Evolutionary conservation across 64 coral and sea anemone genomes (phyloP).

Genomic region (Montipora foliosa): DNA sequence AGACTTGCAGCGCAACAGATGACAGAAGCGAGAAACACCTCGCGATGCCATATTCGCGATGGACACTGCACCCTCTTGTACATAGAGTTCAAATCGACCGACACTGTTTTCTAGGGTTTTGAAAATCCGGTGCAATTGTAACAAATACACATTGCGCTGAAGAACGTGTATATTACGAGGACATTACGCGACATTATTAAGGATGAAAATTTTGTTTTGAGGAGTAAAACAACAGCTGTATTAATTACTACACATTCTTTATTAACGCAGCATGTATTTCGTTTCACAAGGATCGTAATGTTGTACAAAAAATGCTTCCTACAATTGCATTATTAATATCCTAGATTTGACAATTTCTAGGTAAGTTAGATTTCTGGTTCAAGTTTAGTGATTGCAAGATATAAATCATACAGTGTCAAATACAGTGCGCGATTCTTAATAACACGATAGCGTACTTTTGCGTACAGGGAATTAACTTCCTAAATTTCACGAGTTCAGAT

Average conservation of each 20-base stretch:
- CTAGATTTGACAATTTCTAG: not conserved
- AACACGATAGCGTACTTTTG: not conserved
- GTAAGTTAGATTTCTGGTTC: not conserved
- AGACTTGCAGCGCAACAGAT: conserved; percentile 40
- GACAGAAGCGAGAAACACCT: not conserved
- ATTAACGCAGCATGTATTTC: not conserved
- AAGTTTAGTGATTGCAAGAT: conserved; percentile 41
- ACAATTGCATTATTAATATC: not conserved
- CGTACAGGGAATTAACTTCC: not conserved
- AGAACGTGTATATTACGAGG: conserved; percentile 9
- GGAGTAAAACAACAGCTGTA: not conserved
- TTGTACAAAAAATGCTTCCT: conserved; percentile 48
- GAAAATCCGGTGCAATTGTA: conserved; percentile 24
- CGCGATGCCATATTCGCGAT: not conserved
- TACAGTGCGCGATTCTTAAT: conserved; percentile 35
- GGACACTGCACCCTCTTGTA: conserved; percentile 37
- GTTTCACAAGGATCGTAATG: conserved; percentile 15
- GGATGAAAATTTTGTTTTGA: not conserved
- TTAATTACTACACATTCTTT: not conserved
- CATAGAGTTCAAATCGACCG: conserved; percentile 40
- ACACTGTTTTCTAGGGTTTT: conserved; percentile 46
- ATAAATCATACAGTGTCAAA: conserved; percentile 23
- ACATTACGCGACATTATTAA: not conserved
- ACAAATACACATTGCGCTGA: conserved; percentile 12
- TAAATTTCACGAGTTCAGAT: no score